A percentile compares a stretch with the other conserved stretches of the same genome.
Evolutionary conservation across 2,888 invertebrate species (phyloP).

Genomic region (Corythucha ciliata): DNA sequence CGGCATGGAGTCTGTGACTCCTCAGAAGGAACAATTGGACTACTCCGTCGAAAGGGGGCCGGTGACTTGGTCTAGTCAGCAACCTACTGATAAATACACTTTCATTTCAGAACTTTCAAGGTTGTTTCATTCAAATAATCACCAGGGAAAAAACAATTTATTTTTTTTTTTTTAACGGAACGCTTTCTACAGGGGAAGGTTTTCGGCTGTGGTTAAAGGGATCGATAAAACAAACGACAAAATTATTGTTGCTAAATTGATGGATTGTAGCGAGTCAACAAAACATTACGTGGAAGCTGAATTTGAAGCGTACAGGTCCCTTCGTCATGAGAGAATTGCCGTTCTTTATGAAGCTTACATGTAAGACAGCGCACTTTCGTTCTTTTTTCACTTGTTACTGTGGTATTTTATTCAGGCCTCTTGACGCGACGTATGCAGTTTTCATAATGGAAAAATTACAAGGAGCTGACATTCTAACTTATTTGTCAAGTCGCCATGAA

Average conservation of each 20-base stretch:
- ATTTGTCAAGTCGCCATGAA: slow-evolving; percentile 76
- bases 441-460: slow-evolving; percentile 74
- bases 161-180: not conserved
- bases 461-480: slow-evolving; percentile 84
- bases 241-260: slow-evolving; percentile 75
- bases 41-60: slow-evolving; percentile 66
- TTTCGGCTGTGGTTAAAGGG: slow-evolving; percentile 74
- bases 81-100: slow-evolving; percentile 64
- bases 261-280: slow-evolving; percentile 57
- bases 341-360: slow-evolving; percentile 48
- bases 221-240: slow-evolving; percentile 64
- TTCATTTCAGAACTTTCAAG: slow-evolving; percentile 74
- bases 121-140: slow-evolving; percentile 36
- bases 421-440: slow-evolving; percentile 57
- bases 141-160: slow-evolving; percentile 1
- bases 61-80: slow-evolving; percentile 59
- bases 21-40: slow-evolving; percentile 54
- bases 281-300: slow-evolving; percentile 63
- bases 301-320: slow-evolving; percentile 68
- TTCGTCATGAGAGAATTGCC: slow-evolving; percentile 82
- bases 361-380: slow-evolving; percentile 27
- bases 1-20: slow-evolving; percentile 53
- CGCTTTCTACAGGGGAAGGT: slow-evolving; percentile 63
- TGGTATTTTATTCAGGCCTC: no score
- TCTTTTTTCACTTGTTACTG: not conserved